phyloP scores from a whole-genome alignment of 2,113 vertebrate species.

The Thamnophis sirtalis region DNA sequence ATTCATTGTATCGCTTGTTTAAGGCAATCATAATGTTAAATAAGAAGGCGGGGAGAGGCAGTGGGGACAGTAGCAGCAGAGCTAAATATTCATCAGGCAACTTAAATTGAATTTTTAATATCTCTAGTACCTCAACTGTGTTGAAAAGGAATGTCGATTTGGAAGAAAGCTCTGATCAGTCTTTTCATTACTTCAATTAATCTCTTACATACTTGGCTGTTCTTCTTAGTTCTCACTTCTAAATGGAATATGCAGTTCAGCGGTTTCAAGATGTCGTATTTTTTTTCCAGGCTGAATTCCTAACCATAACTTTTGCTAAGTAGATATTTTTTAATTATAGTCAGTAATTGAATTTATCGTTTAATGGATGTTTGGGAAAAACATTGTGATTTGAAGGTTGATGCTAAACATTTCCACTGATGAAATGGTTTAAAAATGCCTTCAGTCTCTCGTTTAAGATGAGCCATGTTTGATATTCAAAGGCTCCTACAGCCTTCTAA shows the following conservation, averaged over 20 bases:
- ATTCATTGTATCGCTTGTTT: constrained; percentile 65
- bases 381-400: not conserved
- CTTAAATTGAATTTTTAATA: constrained; percentile 55
- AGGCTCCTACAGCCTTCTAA: not conserved
- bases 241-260: constrained; percentile 6
- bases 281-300: not conserved
- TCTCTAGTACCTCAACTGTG: constrained; percentile 57
- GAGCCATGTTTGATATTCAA: not conserved
- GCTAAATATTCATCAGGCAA: constrained; percentile 59
- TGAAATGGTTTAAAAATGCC: not conserved
- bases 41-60: constrained; percentile 56
- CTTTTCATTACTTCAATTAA: constrained; percentile 37
- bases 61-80: constrained; percentile 41
- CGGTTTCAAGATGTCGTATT: not conserved
- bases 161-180: constrained; percentile 24
- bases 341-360: not conserved
- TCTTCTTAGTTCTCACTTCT: not conserved
- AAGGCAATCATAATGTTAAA: constrained; percentile 60
- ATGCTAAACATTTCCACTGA: not conserved
- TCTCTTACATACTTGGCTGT: constrained; percentile 26
- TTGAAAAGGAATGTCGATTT: constrained; percentile 42
- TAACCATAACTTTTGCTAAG: not conserved
- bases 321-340: constrained; percentile 3
- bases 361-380: not conserved
- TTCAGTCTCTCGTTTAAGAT: not conserved